phyloP scores from a whole-genome alignment of 2,797 vertebrate species.

The Semaprochilodus insignis region DNA sequence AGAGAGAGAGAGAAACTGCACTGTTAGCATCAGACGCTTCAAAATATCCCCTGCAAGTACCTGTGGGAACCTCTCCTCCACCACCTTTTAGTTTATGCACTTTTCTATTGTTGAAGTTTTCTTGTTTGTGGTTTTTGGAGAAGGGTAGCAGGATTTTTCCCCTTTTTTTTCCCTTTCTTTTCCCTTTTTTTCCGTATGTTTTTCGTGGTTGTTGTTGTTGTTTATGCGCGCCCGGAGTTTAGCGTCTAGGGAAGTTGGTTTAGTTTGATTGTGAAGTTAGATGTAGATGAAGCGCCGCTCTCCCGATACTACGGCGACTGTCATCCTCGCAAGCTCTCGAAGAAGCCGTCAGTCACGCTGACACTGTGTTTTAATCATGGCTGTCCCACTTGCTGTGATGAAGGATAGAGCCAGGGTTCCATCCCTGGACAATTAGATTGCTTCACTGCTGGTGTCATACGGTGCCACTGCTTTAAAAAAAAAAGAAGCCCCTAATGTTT shows the following conservation, averaged over 20 bases:
- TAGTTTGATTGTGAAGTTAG: conserved; percentile 34
- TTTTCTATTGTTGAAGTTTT: conserved; percentile 77
- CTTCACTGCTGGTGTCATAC: conserved; percentile 75
- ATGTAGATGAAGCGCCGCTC: conserved; percentile 39
- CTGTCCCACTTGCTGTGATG: conserved; percentile 80
- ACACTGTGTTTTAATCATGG: conserved; percentile 82
- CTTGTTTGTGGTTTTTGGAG: conserved; percentile 74
- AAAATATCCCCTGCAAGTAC: conserved; percentile 76
- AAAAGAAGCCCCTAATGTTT: conserved; percentile 7
- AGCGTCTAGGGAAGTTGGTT: conserved; percentile 31
- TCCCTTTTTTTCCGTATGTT: neutral
- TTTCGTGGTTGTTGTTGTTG: conserved; percentile 54
- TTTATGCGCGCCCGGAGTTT: conserved; percentile 44
- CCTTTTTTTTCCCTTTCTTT: no score
- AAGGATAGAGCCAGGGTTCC: conserved; percentile 81
- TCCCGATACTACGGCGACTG: conserved; percentile 41
- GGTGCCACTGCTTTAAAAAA: conserved; percentile 75
- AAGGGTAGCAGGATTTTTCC: conserved; percentile 47
- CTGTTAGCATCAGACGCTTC: conserved; percentile 79
- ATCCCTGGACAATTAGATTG: conserved; percentile 80
- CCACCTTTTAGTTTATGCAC: conserved; percentile 55
- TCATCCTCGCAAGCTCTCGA: conserved; percentile 76
- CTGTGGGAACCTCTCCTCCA: conserved; percentile 76
- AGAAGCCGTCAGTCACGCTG: conserved; percentile 78
- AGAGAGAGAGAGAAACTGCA: conserved; percentile 52